phyloP scores from a whole-genome alignment of 2,888 invertebrate genomes.

The Chrysomela aeneicollis region DNA sequence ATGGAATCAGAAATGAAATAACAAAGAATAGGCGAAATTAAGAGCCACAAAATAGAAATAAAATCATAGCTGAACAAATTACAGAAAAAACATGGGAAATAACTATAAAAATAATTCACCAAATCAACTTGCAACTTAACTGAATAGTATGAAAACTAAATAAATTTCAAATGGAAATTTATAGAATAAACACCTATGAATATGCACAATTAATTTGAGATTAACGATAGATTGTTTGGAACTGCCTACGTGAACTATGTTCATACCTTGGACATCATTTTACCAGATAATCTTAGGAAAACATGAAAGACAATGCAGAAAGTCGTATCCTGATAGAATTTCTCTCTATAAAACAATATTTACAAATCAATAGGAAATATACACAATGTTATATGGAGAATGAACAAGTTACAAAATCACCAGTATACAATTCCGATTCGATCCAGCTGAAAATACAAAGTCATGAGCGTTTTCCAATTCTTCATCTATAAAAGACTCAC shows the following conservation, averaged over 20 bases:
- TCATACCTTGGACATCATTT: constrained; percentile 18
- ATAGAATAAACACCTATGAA: constrained; percentile 34
- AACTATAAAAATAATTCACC: constrained; percentile 7
- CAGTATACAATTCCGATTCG: not conserved
- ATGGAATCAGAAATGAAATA: constrained; percentile 20
- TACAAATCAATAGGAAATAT: constrained; percentile 33
- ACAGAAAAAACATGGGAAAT: constrained; percentile 29
- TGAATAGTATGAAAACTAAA: constrained; percentile 27
- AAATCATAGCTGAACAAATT: constrained; percentile 35
- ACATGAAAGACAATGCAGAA: constrained; percentile 25
- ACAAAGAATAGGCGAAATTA: constrained; percentile 20
- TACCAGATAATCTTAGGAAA: constrained; percentile 4
- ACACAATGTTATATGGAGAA: constrained; percentile 28
- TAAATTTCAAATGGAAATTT: constrained; percentile 29
- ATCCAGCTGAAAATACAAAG: not conserved
- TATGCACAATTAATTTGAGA: constrained; percentile 35
- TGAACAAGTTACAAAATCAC: constrained; percentile 19
- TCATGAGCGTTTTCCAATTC: too few relatives aligned
- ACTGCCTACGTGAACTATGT: constrained; percentile 2
- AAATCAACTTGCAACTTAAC: constrained; percentile 15
- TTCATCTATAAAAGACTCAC: too few relatives aligned
- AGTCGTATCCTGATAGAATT: constrained; percentile 9
- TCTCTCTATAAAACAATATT: constrained; percentile 25
- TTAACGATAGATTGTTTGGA: constrained; percentile 40
- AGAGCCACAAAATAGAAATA: constrained; percentile 23